phyloP scores from a whole-genome alignment of 2,797 vertebrate genomes.

The Characodon lateralis region DNA sequence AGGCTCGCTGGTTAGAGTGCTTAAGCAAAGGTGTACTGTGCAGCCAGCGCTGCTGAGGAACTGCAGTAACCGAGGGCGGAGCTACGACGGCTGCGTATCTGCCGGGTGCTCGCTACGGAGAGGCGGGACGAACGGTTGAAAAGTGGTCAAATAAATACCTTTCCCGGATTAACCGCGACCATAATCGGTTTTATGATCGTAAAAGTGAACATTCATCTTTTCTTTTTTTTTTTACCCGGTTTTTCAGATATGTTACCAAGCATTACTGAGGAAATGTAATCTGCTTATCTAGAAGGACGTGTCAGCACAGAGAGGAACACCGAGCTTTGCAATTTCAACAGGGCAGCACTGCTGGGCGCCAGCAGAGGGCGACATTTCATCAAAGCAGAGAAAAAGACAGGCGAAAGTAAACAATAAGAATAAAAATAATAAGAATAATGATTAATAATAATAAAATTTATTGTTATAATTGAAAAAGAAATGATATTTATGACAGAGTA shows the following conservation, averaged over 20 bases:
- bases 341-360: neutral
- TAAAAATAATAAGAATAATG: neutral
- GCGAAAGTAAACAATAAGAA: neutral
- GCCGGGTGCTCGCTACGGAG: slow-evolving; percentile 13
- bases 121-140: slow-evolving; percentile 24
- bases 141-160: slow-evolving; percentile 2
- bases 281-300: slow-evolving; percentile 43
- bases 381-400: neutral
- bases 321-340: slow-evolving; percentile 3
- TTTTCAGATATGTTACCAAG: neutral
- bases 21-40: slow-evolving; percentile 13
- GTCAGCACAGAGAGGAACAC: slow-evolving; percentile 21
- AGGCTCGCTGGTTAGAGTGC: neutral
- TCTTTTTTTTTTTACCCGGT: no score
- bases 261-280: slow-evolving; percentile 31
- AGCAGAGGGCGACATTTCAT: slow-evolving; percentile 37
- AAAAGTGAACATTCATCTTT: no score
- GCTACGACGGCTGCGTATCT: slow-evolving; percentile 34
- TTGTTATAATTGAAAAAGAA: neutral
- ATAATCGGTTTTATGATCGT: neutral
- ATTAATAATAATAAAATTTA: neutral
- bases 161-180: neutral
- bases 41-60: slow-evolving; percentile 15
- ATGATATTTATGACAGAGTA: neutral
- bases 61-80: slow-evolving; percentile 68